These are phyloP conservation scores for Hydrozoanthus tunicans DNA, from an alignment of 64 coral and sea anemone species.

Conservation along the genomic window DNA sequence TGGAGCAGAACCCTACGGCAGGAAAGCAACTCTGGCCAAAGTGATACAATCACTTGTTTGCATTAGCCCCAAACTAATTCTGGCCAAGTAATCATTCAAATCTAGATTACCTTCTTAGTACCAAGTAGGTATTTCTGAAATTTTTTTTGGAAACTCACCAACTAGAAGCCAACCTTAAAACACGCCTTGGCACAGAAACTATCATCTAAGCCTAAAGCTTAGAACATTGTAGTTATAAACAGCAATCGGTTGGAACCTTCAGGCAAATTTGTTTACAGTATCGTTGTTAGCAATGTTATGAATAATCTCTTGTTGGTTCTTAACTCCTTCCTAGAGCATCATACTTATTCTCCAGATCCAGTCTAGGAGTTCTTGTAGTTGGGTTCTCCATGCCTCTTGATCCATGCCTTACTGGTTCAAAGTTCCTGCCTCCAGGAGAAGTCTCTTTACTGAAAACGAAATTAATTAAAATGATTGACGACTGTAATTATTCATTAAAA, in stretches of 20 bases:
- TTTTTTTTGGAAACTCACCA: too few relatives aligned
- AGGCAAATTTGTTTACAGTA: neutral
- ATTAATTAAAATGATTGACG: neutral
- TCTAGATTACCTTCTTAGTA: too few relatives aligned
- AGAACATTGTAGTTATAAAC: too few relatives aligned
- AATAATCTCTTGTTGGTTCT: neutral
- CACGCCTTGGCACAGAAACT: too few relatives aligned
- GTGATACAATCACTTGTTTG: too few relatives aligned
- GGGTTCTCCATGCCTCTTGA: conserved; percentile 44
- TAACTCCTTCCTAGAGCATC: conserved; percentile 42
- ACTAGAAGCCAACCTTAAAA: too few relatives aligned
- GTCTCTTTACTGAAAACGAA: conserved; percentile 12
- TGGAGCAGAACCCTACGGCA: too few relatives aligned
- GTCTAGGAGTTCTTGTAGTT: neutral
- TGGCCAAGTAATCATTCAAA: too few relatives aligned
- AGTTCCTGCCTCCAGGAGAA: conserved; percentile 16
- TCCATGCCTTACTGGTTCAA: conserved; percentile 55
- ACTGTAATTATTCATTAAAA: neutral
- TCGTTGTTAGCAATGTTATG: neutral
- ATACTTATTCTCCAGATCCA: conserved; percentile 48
- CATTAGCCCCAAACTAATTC: too few relatives aligned
- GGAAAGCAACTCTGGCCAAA: too few relatives aligned
- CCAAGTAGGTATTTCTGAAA: too few relatives aligned
- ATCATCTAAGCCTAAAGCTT: too few relatives aligned
- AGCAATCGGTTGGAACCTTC: neutral